phyloP scores from a whole-genome alignment of 2,888 invertebrate species.

The Tortrix viridana region DNA sequence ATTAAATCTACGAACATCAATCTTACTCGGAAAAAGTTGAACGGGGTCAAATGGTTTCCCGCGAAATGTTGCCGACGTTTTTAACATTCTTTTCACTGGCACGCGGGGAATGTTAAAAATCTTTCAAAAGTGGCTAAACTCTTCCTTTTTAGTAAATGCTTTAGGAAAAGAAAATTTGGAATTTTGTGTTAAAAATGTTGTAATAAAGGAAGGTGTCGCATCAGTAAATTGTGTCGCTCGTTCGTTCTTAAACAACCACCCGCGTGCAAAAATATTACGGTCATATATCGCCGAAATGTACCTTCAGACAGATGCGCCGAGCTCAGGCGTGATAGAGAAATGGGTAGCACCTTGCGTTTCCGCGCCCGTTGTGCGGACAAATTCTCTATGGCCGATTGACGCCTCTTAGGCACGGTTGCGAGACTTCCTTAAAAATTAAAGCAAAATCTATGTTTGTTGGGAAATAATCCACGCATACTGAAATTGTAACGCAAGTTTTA shows the following conservation, averaged over 20 bases:
- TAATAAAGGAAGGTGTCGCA: conserved; percentile 45
- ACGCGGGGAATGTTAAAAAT: conserved; percentile 59
- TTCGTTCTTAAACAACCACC: conserved; percentile 53
- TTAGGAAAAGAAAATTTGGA: conserved; percentile 5
- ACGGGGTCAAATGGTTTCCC: conserved; percentile 71
- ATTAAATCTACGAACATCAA: conserved; percentile 61
- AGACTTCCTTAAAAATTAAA: not conserved
- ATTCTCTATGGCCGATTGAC: conserved; percentile 47
- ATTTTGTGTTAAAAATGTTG: conserved; percentile 27
- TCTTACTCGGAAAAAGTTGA: conserved; percentile 68
- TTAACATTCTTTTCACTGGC: conserved; percentile 62
- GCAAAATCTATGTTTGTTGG: not conserved
- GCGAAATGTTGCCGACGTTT: conserved; percentile 65
- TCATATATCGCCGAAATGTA: conserved; percentile 60
- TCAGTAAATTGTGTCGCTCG: conserved; percentile 50
- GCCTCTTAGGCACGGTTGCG: conserved; percentile 5
- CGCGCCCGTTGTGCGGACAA: conserved; percentile 57
- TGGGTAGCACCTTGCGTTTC: conserved; percentile 70
- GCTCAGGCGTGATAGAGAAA: conserved; percentile 70
- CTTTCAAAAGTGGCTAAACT: conserved; percentile 43
- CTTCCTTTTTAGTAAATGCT: conserved; percentile 12
- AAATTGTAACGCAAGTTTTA: no score
- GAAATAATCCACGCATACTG: no score
- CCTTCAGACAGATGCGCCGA: conserved; percentile 57
- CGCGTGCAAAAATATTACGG: conserved; percentile 57